A percentile compares a stretch with the other conserved stretches of the same genome.
Evolutionary conservation across 2,113 vertebrate species (phyloP).

Genomic region (Lynx canadensis): DNA sequence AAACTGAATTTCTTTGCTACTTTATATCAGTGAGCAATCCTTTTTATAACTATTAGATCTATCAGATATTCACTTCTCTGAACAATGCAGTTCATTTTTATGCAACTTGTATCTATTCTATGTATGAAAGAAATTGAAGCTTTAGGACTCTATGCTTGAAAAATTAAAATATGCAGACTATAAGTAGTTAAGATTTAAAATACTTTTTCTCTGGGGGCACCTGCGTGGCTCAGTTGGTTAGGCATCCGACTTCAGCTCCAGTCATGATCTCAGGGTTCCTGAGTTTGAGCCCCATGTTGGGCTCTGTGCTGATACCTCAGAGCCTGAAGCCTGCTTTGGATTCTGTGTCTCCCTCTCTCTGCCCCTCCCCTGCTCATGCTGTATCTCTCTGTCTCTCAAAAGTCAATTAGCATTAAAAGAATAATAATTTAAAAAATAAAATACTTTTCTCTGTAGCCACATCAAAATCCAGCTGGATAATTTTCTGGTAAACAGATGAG

Average conservation of each 20-base stretch:
- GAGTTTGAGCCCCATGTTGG: too few species aligned
- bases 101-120: not conserved
- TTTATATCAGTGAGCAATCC: conserved; percentile 33
- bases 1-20: conserved; percentile 56
- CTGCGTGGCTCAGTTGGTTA: too few species aligned
- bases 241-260: too few species aligned
- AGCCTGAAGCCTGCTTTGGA: too few species aligned
- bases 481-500: not conserved
- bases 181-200: not conserved
- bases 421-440: not conserved
- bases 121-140: not conserved
- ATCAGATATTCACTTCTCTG: not conserved
- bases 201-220: not conserved
- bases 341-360: too few species aligned
- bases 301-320: too few species aligned
- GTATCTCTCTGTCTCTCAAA: too few species aligned
- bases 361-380: too few species aligned
- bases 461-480: not conserved
- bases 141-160: not conserved
- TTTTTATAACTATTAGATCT: not conserved
- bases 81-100: not conserved
- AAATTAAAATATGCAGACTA: not conserved
- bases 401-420: too few species aligned
- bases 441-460: not conserved
- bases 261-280: too few species aligned